These are phyloP conservation scores for Tridacna crocea DNA, from an alignment of 2,888 invertebrate genomes.

Conservation along the genomic window DNA sequence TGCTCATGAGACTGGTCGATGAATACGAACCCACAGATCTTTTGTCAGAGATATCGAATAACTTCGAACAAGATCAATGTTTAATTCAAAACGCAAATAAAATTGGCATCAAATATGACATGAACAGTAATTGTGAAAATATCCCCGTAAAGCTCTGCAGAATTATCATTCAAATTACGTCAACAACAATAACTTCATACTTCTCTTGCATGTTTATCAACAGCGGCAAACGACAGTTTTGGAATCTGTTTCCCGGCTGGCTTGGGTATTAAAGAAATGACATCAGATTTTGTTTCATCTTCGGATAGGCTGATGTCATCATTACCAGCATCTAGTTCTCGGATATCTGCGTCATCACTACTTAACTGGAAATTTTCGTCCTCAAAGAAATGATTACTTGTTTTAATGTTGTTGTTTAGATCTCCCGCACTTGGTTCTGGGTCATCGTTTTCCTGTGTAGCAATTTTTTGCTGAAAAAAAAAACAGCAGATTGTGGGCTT, in stretches of 20 bases:
- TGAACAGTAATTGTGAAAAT: too few species aligned
- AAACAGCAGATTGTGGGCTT: background rate
- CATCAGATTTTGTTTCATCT: background rate
- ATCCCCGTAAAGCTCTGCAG: background rate
- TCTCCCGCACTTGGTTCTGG: constrained; percentile 22
- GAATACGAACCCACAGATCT: too few species aligned
- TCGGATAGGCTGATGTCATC: constrained; percentile 12
- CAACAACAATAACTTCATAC: constrained; percentile 1
- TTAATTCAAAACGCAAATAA: too few species aligned
- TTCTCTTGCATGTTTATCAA: constrained; percentile 47
- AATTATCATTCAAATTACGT: background rate
- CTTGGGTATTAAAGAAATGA: background rate
- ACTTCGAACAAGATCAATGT: too few species aligned
- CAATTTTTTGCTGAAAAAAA: constrained; percentile 29
- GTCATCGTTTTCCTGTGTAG: constrained; percentile 15
- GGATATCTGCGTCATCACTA: constrained; percentile 36
- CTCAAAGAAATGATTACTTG: constrained; percentile 30
- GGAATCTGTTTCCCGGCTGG: constrained; percentile 17
- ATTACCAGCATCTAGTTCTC: constrained; percentile 16
- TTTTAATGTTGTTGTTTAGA: background rate
- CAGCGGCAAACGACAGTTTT: constrained; percentile 27
- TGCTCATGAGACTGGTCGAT: too few species aligned
- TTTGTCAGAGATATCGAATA: too few species aligned
- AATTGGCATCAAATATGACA: too few species aligned
- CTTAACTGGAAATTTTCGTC: constrained; percentile 30